phyloP scores from a whole-genome alignment of 1,140 invertebrate genomes.

The Hylaeus anthracinus region DNA sequence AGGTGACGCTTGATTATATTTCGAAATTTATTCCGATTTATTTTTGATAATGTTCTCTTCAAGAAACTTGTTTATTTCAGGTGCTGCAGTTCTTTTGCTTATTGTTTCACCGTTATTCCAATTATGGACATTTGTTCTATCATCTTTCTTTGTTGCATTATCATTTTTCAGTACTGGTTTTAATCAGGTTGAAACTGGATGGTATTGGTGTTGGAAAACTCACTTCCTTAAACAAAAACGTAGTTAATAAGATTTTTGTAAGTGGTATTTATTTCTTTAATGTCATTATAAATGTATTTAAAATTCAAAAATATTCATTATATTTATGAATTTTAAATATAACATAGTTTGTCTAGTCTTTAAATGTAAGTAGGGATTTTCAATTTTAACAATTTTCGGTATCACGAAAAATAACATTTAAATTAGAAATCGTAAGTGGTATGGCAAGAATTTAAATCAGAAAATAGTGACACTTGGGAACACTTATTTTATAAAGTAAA shows the following conservation, averaged over 20 bases:
- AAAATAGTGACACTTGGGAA: conserved; percentile 7
- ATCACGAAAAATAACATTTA: neutral
- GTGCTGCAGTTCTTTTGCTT: conserved; percentile 76
- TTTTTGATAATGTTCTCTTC: neutral
- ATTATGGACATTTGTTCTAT: conserved; percentile 79
- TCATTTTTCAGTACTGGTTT: conserved; percentile 82
- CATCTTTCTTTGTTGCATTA: conserved; percentile 78
- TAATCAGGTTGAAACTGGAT: conserved; percentile 82
- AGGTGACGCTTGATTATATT: conserved; percentile 56
- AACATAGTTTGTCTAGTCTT: conserved; percentile 4
- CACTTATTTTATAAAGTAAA: conserved; percentile 16
- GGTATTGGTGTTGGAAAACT: conserved; percentile 76
- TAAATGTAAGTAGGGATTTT: neutral
- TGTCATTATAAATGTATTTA: conserved; percentile 6
- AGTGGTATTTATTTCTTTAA: conserved; percentile 11
- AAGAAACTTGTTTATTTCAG: conserved; percentile 65
- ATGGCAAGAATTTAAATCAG: conserved; percentile 12
- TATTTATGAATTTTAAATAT: conserved; percentile 29
- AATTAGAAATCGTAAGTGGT: conserved; percentile 11
- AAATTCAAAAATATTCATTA: neutral
- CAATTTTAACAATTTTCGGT: conserved; percentile 1
- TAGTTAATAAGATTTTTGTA: conserved; percentile 29
- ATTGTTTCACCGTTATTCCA: conserved; percentile 78
- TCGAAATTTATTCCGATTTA: neutral
- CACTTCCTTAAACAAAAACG: conserved; percentile 40